Evolutionary conservation across 2,888 invertebrate species (phyloP), one percentile per base, ranked within the genome.

Genomic region (Celastrina argiolus): DNA sequence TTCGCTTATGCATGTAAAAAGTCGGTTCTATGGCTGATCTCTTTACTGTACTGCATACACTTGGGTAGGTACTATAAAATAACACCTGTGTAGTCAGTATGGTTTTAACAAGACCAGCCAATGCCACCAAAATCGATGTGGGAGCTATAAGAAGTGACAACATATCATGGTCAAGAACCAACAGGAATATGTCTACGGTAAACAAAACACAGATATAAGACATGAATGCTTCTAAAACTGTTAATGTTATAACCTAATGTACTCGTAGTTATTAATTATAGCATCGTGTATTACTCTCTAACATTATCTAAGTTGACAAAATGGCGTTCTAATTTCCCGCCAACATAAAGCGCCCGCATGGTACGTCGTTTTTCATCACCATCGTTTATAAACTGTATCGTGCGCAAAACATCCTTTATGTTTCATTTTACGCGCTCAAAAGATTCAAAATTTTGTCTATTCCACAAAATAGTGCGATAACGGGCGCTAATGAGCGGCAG

Each of bases 391-490:
- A 84, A 84, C 61, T 88, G 86, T 87, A 88, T 85, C 85, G 80
- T 76, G 82, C 83, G 81, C 78, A 81, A 84, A 87, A 83, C 83
- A 82, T 85, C 84, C 80, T 87, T 87, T 85, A 82, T 80, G 78
- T 75, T 84, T 88, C 86, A 89, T 90, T 87, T 87, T 79, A 82
- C 84, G 81, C 81, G 83, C 78, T 88, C 84, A 91, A 61, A 89
- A 87, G 88, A 88, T 85, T 86, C 81, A 79, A 85, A 86, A 87
- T 90, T 88, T 86, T 82, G 91, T 87, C 88, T 87, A 88, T 86
- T 88, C 85, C 83, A 83, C 89, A 84, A 84, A 88, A 91, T 90
- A 90, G 90, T 90, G 87, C 80, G 88, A 87, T 88, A 88, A 83
- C 84, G 82, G 82, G 8, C 77, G 84, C 86, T 91, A 91, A 91